Evolutionary conservation across 1,140 invertebrate species (phyloP).

Genomic region (Pomphorhynchus laevis): DNA sequence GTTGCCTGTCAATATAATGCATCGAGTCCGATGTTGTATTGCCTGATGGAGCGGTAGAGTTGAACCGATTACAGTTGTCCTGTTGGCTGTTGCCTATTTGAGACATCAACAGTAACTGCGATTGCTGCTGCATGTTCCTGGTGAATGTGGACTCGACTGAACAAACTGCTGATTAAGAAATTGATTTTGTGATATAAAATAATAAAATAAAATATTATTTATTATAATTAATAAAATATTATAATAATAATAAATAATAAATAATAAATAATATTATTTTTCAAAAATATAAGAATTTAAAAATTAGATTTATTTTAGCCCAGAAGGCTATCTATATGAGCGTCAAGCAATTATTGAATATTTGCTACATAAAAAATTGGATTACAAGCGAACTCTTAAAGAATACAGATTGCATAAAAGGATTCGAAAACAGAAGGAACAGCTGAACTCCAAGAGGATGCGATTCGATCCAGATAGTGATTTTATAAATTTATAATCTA

Average conservation of each 20-base stretch:
- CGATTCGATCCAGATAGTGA: too few relatives aligned
- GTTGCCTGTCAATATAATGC: too few relatives aligned
- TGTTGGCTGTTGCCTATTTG: too few relatives aligned
- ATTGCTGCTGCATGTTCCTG: too few relatives aligned
- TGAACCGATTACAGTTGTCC: too few relatives aligned
- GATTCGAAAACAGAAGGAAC: neutral
- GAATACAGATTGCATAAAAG: neutral
- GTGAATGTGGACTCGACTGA: too few relatives aligned
- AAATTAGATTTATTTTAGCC: conserved; percentile 21
- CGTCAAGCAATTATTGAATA: conserved; percentile 86
- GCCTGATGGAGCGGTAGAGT: too few relatives aligned
- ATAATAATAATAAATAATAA: neutral
- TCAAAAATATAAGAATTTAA: neutral
- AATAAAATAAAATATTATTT: neutral
- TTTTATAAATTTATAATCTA: neutral
- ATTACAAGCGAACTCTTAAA: conserved; percentile 21
- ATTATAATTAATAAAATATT: neutral
- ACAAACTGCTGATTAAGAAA: too few relatives aligned
- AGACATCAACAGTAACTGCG: too few relatives aligned
- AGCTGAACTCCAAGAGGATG: too few relatives aligned
- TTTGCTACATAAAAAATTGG: conserved; percentile 63
- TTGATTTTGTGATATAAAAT: conserved; percentile 10
- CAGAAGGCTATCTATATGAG: conserved; percentile 71
- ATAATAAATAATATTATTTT: neutral
- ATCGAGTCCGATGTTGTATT: too few relatives aligned